Conservation (phyloP, 35 echinoderm and acorn worm genomes). For the Lytechinus pictus region DNA sequence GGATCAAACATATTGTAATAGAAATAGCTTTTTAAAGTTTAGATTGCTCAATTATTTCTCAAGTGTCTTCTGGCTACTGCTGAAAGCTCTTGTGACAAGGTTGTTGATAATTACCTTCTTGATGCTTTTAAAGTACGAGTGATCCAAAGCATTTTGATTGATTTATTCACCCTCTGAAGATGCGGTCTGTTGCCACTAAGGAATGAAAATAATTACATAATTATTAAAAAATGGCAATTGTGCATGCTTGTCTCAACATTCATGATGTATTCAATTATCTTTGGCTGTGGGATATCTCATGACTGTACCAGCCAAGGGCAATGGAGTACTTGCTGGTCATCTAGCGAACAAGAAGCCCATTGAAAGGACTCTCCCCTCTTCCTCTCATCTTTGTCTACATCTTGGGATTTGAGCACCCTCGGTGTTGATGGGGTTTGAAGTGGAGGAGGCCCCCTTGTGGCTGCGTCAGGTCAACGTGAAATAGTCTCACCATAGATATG, state of each 20-base stretch:
- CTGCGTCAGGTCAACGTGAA: constrained; percentile 19
- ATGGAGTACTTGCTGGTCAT: neutral
- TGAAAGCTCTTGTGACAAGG: neutral
- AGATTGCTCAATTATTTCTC: neutral
- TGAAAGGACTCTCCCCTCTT: neutral
- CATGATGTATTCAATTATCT: neutral
- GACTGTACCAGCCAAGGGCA: neutral
- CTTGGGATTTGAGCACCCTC: neutral
- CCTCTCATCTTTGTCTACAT: constrained; percentile 3
- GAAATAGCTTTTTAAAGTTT: neutral
- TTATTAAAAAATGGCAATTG: neutral
- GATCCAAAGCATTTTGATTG: neutral
- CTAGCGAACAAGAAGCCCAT: neutral
- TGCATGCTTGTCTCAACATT: neutral
- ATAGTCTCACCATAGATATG: neutral
- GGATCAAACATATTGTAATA: neutral
- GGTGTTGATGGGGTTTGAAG: constrained; percentile 35
- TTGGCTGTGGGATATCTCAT: neutral
- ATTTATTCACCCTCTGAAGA: neutral
- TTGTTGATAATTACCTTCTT: neutral
- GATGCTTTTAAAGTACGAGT: neutral
- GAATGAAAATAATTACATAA: neutral
- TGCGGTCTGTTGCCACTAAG: neutral
- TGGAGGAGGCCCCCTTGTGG: constrained; percentile 51
- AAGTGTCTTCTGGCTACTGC: neutral